Evolutionary conservation across 2,888 invertebrate genomes (phyloP), one percentile per base, ranked within the genome.

Genomic region (Caenorhabditis sp.): DNA sequence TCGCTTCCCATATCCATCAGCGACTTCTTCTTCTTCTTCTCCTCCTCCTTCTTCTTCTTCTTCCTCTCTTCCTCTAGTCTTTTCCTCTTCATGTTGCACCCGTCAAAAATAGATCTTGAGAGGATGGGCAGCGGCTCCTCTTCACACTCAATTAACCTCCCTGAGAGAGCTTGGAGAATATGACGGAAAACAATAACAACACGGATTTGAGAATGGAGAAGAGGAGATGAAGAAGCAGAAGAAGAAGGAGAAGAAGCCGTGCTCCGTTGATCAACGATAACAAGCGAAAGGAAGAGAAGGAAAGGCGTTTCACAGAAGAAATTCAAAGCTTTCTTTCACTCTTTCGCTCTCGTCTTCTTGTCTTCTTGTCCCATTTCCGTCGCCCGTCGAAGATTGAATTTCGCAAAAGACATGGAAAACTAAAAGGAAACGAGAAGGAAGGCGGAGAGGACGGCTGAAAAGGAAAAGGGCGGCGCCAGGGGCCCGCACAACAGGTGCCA

Each of bases 291-390:
- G n/a, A 17, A 55, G 35, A 45, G 11, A 46, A 65, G 24, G 53
- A 52, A 65, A 46, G 41, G 24, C 68, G 59, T 68, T 68, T 68
- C 68, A 68, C 68, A 65, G 65, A 65, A 65, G 53, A 55, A 55
- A 65, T 41, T 55, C 65, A 59, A 68, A 68, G 50, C 58, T 52
- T 41, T 35, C 30, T 20, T 24, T 22, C 26, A 22, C 48, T 52
- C 32, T 20, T 45, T 48, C 35, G 5, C 41, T 37, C 39, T 39
- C 32, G 22, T 15, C 9, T 66, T 56, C 66, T 56, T 68, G 58
- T 68, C 68, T 68, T 68, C 58, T 68, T 59, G 58, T 68, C 59
- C 68, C 68, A 68, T 68, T 68, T 68, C 68, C 68, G 68, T 35
- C 52, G 68, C 59, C 58, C 59, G 68, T 68, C 68, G 68, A 68